These are phyloP conservation scores for Anadara kagoshimensis DNA, from an alignment of 1,140 invertebrate species.

Conservation along the genomic window DNA sequence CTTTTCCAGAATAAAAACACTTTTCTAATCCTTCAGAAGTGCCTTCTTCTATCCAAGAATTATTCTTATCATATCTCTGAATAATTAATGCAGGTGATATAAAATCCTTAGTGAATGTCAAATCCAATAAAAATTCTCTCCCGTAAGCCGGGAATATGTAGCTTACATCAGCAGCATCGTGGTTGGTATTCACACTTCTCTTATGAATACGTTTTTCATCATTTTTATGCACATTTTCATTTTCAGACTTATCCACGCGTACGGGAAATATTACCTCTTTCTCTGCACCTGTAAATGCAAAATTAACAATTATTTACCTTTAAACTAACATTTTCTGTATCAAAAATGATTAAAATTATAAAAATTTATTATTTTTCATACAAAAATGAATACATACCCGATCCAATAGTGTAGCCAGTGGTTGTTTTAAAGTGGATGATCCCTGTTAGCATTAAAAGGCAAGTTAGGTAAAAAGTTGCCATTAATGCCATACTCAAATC, in stretches of 20 bases:
- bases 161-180: constrained; percentile 21
- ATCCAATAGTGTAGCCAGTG: too few species aligned
- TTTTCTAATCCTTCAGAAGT: constrained; percentile 64
- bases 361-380: too few species aligned
- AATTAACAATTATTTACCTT: neutral
- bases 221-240: constrained; percentile 1
- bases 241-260: constrained; percentile 4
- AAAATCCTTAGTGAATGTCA: constrained; percentile 49
- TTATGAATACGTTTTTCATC: constrained; percentile 20
- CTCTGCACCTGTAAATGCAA: neutral
- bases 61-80: constrained; percentile 47
- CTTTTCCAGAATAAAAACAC: constrained; percentile 83
- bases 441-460: too few species aligned
- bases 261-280: constrained; percentile 28
- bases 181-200: constrained; percentile 25
- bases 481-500: too few species aligned
- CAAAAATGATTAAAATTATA: too few species aligned
- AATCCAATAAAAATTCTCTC: constrained; percentile 37
- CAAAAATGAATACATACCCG: too few species aligned
- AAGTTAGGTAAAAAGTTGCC: too few species aligned
- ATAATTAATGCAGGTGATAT: constrained; percentile 49
- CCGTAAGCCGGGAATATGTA: constrained; percentile 34
- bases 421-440: too few species aligned
- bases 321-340: neutral
- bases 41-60: constrained; percentile 45